phyloP scores from a whole-genome alignment of 2,888 invertebrate species.

The Euzophera pinguis region DNA sequence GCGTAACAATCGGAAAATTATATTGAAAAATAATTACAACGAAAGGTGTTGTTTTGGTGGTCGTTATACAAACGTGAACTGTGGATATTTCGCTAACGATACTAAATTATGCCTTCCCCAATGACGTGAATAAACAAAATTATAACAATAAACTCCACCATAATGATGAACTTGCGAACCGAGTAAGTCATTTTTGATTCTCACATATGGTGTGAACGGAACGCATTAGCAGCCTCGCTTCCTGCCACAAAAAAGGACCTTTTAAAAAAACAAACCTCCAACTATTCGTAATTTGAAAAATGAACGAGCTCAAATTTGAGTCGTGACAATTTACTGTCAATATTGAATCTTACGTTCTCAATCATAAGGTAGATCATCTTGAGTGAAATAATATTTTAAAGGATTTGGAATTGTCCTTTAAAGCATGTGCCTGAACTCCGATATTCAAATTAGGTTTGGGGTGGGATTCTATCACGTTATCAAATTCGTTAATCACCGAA shows the following conservation, averaged over 20 bases:
- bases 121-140: constrained; percentile 56
- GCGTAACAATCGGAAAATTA: constrained; percentile 19
- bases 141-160: constrained; percentile 48
- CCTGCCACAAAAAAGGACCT: constrained; percentile 44
- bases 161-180: constrained; percentile 36
- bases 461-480: constrained; percentile 19
- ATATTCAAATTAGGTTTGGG: constrained; percentile 48
- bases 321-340: constrained; percentile 7
- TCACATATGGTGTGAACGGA: constrained; percentile 63
- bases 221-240: constrained; percentile 53
- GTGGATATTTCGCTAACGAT: constrained; percentile 51
- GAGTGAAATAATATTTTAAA: not conserved
- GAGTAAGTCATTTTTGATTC: constrained; percentile 50
- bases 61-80: constrained; percentile 43
- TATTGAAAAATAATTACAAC: constrained; percentile 47
- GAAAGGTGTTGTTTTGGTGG: constrained; percentile 44
- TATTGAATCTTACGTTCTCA: not conserved
- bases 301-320: constrained; percentile 32
- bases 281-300: constrained; percentile 47
- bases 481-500: constrained; percentile 15
- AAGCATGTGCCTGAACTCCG: constrained; percentile 40
- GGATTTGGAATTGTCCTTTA: constrained; percentile 30
- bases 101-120: constrained; percentile 41
- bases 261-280: constrained; percentile 31
- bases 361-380: not conserved